Base-by-base conservation (phyloP, 2,113 vertebrate genomes). In the Menura novaehollandiae region DNA sequence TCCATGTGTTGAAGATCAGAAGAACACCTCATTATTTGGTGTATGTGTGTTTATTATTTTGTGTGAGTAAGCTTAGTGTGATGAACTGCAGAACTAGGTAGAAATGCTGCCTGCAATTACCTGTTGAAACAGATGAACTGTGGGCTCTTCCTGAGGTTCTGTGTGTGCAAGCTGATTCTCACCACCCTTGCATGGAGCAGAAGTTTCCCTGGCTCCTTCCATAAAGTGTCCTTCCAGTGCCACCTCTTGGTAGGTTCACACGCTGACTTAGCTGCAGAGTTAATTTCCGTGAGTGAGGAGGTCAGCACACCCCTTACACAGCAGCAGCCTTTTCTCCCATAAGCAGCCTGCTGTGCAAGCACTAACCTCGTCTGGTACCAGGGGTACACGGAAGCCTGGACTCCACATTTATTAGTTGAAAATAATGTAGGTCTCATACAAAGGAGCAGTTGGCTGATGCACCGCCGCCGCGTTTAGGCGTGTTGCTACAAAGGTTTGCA, bases 141-240 rank as follows among this genome's bases (percentile, higher is more conserved):
- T 3, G 27, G 60, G 16, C 15, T 28, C 11, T 32, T 52, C 4
- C 30, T 28, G 39, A 77, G 30, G 19, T 60, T 75, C 28, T 75
- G 16, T 19, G 5, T 8, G 24, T 26, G 35, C n/a, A 28, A 6
- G 6, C 18, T 56, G 46, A 58, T 51, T 44, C 24, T 20, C 56
- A 28, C 6, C 44, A 44, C 22, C 30, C 6, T 79, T 68, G 39
- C 8, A 15, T 49, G 71, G 62, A 86, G 90, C 66, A 91, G 77
- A 87, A 85, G 16, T 44, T 72, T 56, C 24, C 41, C 44, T n/a
- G 53, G 13, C 49, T 79, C 53, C 32, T 59, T 93, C 64, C 67
- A 37, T 87, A 94, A 56, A 7, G 12, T 68, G 78, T 96, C 90
- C 81, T 96, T 95, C 67, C 93, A 93, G 81, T 97, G 96, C 96